These are phyloP conservation scores for Cryptus armator DNA, from an alignment of 2,888 invertebrate genomes.

Conservation along the genomic window DNA sequence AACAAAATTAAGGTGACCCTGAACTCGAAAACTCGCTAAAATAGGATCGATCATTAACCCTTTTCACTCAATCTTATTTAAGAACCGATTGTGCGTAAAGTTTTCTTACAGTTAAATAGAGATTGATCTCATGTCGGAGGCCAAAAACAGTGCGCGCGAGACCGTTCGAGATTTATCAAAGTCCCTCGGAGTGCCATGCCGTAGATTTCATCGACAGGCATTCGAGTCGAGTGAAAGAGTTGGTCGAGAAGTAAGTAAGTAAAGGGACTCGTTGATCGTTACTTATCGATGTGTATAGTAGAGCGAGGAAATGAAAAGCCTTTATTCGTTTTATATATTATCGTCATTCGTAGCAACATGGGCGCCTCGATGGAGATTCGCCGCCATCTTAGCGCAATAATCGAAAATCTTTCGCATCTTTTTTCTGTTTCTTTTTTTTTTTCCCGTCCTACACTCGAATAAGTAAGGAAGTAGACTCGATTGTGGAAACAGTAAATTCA, in stretches of 20 bases:
- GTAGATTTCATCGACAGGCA: conserved; percentile 37
- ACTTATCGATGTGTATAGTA: conserved; percentile 14
- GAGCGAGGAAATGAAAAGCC: not conserved
- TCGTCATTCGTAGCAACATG: conserved; percentile 15
- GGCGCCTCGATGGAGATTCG: not conserved
- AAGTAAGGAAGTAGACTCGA: too few species aligned
- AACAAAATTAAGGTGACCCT: not conserved
- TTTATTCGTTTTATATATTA: conserved; percentile 19
- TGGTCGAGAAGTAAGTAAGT: conserved; percentile 19
- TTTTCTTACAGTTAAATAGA: conserved; percentile 44
- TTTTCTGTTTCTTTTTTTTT: conserved; percentile 1
- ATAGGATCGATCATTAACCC: not conserved
- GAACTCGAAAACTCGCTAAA: not conserved
- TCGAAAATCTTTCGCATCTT: not conserved
- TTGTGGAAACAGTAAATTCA: too few species aligned
- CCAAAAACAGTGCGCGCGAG: conserved; percentile 18
- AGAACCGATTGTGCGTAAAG: conserved; percentile 15
- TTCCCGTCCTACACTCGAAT: too few species aligned
- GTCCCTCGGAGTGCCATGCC: conserved; percentile 28
- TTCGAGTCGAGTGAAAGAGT: conserved; percentile 53
- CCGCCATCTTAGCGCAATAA: not conserved
- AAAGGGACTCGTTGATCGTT: conserved; percentile 52
- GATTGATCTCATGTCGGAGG: conserved; percentile 50
- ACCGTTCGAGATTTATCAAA: conserved; percentile 52
- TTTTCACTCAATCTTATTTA: conserved; percentile 3